Percentiles rank a stretch among this genome's conserved stretches.
phyloP scores from a whole-genome alignment of 1,140 invertebrate species.

The Drosophila ohnishii region DNA sequence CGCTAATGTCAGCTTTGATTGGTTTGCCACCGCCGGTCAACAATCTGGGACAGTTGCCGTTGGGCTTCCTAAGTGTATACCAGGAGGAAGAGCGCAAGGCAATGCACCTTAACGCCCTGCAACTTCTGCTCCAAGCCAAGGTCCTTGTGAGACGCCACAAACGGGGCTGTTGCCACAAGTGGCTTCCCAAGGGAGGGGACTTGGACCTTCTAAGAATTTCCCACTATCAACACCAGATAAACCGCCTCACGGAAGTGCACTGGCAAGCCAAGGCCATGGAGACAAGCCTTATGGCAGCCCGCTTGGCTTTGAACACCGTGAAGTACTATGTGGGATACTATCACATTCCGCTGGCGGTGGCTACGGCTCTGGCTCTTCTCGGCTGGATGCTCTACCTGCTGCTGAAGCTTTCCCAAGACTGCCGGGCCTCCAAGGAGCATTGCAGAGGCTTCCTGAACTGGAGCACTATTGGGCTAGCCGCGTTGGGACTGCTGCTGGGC shows the following conservation, averaged over 20 bases:
- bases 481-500: constrained; percentile 19
- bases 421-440: background rate
- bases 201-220: constrained; percentile 29
- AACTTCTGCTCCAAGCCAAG: constrained; percentile 89
- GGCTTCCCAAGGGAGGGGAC: constrained; percentile 26
- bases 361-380: constrained; percentile 85
- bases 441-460: background rate
- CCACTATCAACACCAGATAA: constrained; percentile 14
- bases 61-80: constrained; percentile 85
- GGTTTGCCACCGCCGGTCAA: too few species aligned
- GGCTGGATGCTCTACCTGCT: constrained; percentile 86
- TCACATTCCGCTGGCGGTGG: constrained; percentile 85
- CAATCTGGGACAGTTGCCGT: constrained; percentile 86
- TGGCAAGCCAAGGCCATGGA: constrained; percentile 27
- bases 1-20: too few species aligned
- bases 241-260: background rate
- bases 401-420: constrained; percentile 21
- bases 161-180: constrained; percentile 39
- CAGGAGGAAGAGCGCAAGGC: constrained; percentile 85
- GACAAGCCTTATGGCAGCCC: constrained; percentile 28
- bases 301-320: constrained; percentile 85
- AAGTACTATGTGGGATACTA: constrained; percentile 91
- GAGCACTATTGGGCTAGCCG: background rate
- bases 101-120: constrained; percentile 88
- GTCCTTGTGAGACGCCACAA: constrained; percentile 63